Evolutionary conservation across 2,797 vertebrate genomes (phyloP).

Genomic region (Poeciliopsis infans): DNA sequence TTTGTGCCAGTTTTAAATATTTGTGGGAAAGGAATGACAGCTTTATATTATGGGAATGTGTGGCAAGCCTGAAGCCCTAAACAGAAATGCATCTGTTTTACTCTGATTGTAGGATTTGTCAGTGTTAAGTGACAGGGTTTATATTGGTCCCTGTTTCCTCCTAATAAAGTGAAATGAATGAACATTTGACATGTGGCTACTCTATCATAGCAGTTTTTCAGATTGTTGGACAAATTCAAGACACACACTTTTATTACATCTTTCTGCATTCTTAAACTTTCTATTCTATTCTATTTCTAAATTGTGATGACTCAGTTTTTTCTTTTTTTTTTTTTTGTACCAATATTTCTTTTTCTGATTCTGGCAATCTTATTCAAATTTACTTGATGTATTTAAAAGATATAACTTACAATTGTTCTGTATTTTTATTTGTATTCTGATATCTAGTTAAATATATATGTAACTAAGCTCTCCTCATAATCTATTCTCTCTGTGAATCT

Average conservation of each 20-base stretch:
- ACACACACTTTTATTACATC: conserved; percentile 20
- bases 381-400: neutral
- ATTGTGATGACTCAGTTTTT: neutral
- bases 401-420: neutral
- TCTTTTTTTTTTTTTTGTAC: neutral
- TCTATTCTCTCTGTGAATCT: neutral
- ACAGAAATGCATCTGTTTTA: conserved; percentile 35
- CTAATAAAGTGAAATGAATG: conserved; percentile 19
- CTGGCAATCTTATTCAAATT: neutral
- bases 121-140: conserved; percentile 29
- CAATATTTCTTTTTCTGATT: neutral
- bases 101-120: conserved; percentile 42
- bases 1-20: conserved; percentile 56
- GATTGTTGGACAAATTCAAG: conserved; percentile 27
- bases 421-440: neutral
- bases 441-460: neutral
- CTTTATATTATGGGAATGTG: conserved; percentile 39
- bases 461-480: neutral
- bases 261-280: conserved; percentile 21
- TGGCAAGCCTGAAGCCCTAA: conserved; percentile 47
- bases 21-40: conserved; percentile 39
- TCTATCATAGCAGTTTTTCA: conserved; percentile 11
- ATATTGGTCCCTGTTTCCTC: conserved; percentile 23
- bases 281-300: conserved; percentile 25
- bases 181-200: conserved; percentile 22